Conservation (phyloP, 2,888 invertebrate species). For the Crossocerus cetratus region DNA sequence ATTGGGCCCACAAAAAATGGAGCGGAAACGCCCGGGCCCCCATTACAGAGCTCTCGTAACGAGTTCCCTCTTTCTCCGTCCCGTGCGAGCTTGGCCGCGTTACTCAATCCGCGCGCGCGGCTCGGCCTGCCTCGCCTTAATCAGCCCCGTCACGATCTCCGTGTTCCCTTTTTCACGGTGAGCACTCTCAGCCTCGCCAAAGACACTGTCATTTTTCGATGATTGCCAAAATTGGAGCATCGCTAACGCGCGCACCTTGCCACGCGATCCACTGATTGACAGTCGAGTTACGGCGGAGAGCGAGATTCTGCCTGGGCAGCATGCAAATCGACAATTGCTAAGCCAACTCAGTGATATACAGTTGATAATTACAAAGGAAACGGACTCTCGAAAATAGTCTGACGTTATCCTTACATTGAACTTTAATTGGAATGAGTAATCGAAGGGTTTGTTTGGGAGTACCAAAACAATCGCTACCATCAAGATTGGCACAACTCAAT, state of each 20-base stretch:
- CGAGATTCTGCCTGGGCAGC: too few species aligned
- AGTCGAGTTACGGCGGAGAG: too few species aligned
- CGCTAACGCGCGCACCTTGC: not conserved
- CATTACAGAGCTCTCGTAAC: conserved; percentile 63
- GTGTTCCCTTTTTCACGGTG: conserved; percentile 36
- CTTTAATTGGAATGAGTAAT: too few species aligned
- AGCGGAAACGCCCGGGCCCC: conserved; percentile 70
- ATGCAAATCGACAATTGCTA: too few species aligned
- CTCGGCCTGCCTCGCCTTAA: conserved; percentile 61
- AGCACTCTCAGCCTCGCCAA: conserved; percentile 4
- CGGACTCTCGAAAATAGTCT: too few species aligned
- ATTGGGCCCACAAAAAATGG: conserved; percentile 69
- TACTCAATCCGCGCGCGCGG: conserved; percentile 58
- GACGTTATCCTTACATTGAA: too few species aligned
- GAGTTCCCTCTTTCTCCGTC: conserved; percentile 54
- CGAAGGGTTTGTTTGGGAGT: too few species aligned
- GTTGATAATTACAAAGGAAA: too few species aligned
- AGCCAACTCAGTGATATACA: too few species aligned
- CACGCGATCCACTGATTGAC: too few species aligned
- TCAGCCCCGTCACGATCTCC: conserved; percentile 54
- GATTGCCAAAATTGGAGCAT: not conserved
- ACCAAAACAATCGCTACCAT: too few species aligned
- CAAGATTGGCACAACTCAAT: too few species aligned
- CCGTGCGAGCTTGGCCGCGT: conserved; percentile 30
- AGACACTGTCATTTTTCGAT: not conserved